Conservation (phyloP, 2,797 vertebrate species). For the Tiaroga cobitis region DNA sequence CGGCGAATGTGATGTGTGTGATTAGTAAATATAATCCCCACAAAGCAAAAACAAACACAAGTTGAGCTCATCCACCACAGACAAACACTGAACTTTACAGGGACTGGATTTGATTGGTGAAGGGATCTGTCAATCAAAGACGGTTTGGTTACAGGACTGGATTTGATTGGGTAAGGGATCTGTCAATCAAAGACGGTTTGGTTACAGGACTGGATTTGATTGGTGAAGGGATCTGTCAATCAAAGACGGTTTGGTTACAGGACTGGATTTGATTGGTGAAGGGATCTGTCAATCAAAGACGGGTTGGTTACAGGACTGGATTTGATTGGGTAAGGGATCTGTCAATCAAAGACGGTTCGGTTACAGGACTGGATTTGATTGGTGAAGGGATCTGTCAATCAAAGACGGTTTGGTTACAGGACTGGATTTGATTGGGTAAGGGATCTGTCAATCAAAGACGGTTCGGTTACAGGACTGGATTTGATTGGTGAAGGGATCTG, state of each 20-base stretch:
- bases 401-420: accelerated
- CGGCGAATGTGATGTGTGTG: not conserved
- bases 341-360: not conserved
- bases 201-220: not conserved
- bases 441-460: not conserved
- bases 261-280: not conserved
- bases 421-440: not conserved
- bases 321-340: not conserved
- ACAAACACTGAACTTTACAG: not conserved
- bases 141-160: not conserved
- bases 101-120: not conserved
- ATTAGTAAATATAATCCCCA: not conserved
- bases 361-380: not conserved
- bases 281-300: not conserved
- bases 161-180: not conserved
- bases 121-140: not conserved
- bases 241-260: not conserved
- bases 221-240: not conserved
- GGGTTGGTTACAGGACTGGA: not conserved
- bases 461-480: not conserved
- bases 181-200: not conserved
- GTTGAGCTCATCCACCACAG: not conserved
- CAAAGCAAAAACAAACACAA: conserved; percentile 18
- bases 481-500: not conserved
- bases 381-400: not conserved